These are phyloP conservation scores for Cyphomyrus discorhynchus DNA, from an alignment of 2,113 vertebrate genomes.

Conservation along the genomic window DNA sequence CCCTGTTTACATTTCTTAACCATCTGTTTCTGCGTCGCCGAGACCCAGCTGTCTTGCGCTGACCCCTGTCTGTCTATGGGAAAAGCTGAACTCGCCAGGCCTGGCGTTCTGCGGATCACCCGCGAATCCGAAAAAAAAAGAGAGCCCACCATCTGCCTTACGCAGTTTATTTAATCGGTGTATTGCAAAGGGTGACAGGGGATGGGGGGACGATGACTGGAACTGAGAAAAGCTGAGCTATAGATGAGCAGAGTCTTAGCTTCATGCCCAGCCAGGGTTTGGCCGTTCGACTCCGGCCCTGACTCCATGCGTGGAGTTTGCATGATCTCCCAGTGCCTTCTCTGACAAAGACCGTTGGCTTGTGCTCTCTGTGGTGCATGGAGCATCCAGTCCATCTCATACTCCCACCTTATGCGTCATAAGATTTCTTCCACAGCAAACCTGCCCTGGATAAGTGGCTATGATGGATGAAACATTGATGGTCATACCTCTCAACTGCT, in stretches of 20 bases:
- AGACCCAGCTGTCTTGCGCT: conserved; percentile 33
- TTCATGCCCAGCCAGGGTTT: not conserved
- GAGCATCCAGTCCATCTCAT: not conserved
- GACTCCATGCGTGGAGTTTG: not conserved
- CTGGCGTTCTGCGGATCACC: conserved; percentile 21
- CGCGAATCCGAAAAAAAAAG: conserved; percentile 15
- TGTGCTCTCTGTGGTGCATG: not conserved
- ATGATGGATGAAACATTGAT: not conserved
- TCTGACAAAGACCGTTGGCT: not conserved
- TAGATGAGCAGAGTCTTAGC: not conserved
- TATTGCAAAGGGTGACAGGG: conserved; percentile 23
- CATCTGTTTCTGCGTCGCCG: conserved; percentile 35
- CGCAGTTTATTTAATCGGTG: conserved; percentile 16
- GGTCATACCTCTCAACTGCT: not conserved
- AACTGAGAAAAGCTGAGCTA: not conserved
- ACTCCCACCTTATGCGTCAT: not conserved
- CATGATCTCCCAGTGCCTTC: not conserved
- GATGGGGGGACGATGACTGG: conserved; percentile 20
- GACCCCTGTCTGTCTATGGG: conserved; percentile 32
- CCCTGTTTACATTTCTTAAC: conserved; percentile 35
- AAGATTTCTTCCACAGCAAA: not conserved
- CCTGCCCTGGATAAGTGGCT: not conserved
- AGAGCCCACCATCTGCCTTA: conserved; percentile 35
- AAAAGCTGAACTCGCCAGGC: conserved; percentile 23
- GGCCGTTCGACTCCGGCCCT: not conserved